Evolutionary conservation across 2,888 invertebrate species (phyloP), one percentile per base, ranked within the genome.

Genomic region (Hypsopygia costalis): DNA sequence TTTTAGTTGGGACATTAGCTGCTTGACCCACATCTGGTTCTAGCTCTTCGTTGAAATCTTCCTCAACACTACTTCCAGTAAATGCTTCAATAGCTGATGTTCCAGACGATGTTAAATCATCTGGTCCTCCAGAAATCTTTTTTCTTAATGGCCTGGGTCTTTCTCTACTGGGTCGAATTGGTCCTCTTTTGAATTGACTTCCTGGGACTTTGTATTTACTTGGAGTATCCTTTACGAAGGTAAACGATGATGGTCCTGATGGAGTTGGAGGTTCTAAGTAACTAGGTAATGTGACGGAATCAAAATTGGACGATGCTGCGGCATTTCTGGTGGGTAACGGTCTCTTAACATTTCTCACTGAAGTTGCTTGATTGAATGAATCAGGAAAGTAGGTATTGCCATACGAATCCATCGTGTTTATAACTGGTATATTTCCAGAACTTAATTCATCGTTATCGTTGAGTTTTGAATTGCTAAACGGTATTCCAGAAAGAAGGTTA

Each of bases 181-280:
- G 69, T 10, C 81, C 76, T 55, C 88, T 70, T 51, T 89, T 88
- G 29, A 80, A 83, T 27, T 78, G 76, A 35, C 59, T 76, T 11
- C 70, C 70, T 1, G 64, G 60, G 1, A 62, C 55, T 59, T 88
- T 88, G 36, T 68, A 81, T 53, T 87, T 87, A 20, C 59, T 70
- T 10, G 68, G 58, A 20, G 52, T 52, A 4, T 87, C 83, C 47
- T 85, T 85, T 2, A 66, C 57, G 41, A 79, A 81, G 6, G 71
- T 62, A 46, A 81, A 82, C 0, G 78, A 69, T 7, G 77, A 64
- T 11, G 81, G 64, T 1, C 80, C 77, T 6, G 80, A 75, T 20
- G 81, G 88, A 1, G 79, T 83, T 0, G 89, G 89, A 3, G 89
- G 89, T 56, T 89, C 89, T 43, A 89, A 65, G 45, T 75, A 89